Base-by-base conservation (phyloP, 2,113 vertebrate genomes). In the Microcebus griseorufus region DNA sequence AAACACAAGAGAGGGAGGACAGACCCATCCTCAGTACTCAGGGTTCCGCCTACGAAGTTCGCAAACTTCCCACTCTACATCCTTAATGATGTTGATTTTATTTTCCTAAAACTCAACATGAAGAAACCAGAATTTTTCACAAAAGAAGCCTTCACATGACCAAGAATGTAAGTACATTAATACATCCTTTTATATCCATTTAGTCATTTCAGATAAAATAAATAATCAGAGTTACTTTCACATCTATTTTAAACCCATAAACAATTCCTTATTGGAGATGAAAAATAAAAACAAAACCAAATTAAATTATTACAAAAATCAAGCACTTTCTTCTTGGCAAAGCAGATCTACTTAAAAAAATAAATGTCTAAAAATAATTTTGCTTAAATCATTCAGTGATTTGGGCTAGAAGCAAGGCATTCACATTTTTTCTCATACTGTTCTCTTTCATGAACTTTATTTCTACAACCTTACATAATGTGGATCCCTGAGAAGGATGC, bases 321-420 rank as follows among this genome's bases (percentile, higher is more conserved):
- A 97, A 90, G 53, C 37, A 45, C 16, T 85, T 39, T 93, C 65
- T 85, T 95, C 53, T 67, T 86, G 76, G 92, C 81, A 85, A 96
- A 60, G 80, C 39, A 62, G 17, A 95, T 58, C 32, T 45, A 87
- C 58, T 95, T 95, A 65, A 22, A 29, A 48, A 84, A 89, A 32
- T 90, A 82, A 78, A 69, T 25, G 32, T 79, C 60, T 81, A 92
- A 95, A 95, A 96, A 73, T 92, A 90, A 64, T 76, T 85, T 72
- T 72, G 80, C 65, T 92, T 58, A 70, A 94, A 22, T 95, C 75
- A 29, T 58, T 55, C 75, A 69, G 62, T 10, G 53, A 80, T 29
- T 93, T 25, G 29, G 79, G 34, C 25, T 53, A 62, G 62, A 80
- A 92, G 79, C 42, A 76, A 80, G 32, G 27, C 27, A 42, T 9